A percentile compares a stretch with the other conserved stretches of the same genome.
phyloP scores from a whole-genome alignment of 2,797 vertebrate genomes.

The Lepus oiostolus region DNA sequence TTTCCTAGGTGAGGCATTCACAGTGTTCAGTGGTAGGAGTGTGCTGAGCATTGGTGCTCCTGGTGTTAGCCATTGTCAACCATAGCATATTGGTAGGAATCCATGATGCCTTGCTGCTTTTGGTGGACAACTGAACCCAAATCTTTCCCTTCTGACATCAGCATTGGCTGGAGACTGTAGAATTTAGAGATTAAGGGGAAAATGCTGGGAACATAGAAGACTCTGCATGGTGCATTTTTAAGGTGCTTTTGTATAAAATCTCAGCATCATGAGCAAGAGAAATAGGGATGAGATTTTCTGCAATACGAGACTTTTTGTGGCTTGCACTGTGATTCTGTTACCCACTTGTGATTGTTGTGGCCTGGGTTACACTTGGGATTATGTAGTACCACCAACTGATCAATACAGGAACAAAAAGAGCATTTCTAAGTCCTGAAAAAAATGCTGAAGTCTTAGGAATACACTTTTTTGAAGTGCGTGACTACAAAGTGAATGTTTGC shows the following conservation, averaged over 20 bases:
- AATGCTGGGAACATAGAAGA: not conserved
- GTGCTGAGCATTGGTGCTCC: not conserved
- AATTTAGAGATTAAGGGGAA: not conserved
- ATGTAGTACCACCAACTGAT: not conserved
- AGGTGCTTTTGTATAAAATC: not conserved
- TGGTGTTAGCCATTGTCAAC: not conserved
- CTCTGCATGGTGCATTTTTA: not conserved
- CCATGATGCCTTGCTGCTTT: not conserved
- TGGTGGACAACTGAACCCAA: not conserved
- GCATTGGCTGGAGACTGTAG: not conserved
- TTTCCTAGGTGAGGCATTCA: not conserved
- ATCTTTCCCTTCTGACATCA: not conserved
- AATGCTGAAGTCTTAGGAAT: not conserved
- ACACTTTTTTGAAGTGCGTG: slow-evolving; percentile 7
- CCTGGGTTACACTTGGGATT: not conserved
- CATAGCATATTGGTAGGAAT: not conserved
- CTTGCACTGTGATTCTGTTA: not conserved
- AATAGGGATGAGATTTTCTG: not conserved
- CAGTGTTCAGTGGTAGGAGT: not conserved
- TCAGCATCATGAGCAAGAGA: not conserved
- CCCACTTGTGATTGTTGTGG: not conserved
- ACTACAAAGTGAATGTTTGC: not conserved
- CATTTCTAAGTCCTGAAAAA: not conserved
- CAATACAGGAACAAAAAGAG: not conserved
- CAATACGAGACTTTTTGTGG: not conserved